Evolutionary conservation across 2,797 vertebrate species (phyloP).

Genomic region (Philypnodon macrostomus): DNA sequence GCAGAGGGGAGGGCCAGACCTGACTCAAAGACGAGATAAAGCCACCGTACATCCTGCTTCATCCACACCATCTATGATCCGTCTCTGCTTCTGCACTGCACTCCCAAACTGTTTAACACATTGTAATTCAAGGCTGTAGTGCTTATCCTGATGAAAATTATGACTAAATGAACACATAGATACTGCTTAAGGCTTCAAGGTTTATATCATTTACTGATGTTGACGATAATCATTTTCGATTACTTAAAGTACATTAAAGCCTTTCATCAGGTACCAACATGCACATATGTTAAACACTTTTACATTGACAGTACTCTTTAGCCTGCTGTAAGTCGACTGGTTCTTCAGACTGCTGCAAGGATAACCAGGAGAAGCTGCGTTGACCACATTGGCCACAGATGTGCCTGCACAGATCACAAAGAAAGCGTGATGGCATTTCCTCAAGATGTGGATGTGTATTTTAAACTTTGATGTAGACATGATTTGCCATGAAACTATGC

Average conservation of each 20-base stretch:
- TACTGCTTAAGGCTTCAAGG: too few species aligned
- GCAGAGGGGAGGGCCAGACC: conserved; percentile 50
- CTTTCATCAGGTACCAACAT: conserved; percentile 7
- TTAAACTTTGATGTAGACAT: conserved; percentile 86
- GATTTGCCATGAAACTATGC: conserved; percentile 86
- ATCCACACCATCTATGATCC: conserved; percentile 43
- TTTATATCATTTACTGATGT: too few species aligned
- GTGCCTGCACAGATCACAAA: conserved; percentile 76
- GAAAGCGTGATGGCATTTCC: conserved; percentile 88
- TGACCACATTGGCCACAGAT: conserved; percentile 77
- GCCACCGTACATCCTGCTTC: conserved; percentile 40
- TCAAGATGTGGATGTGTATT: conserved; percentile 83
- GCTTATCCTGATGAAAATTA: too few species aligned
- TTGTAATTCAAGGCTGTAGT: too few species aligned
- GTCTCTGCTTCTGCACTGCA: conserved; percentile 49
- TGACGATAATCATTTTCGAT: too few species aligned
- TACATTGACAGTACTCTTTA: conserved; percentile 2
- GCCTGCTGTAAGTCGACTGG: conserved; percentile 38
- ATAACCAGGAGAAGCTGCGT: conserved; percentile 59
- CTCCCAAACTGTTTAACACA: too few species aligned
- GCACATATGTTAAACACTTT: background rate
- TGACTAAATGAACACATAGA: too few species aligned
- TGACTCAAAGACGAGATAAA: conserved; percentile 63
- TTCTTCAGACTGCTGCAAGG: conserved; percentile 48
- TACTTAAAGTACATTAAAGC: too few species aligned